phyloP scores from a whole-genome alignment of 2,797 vertebrate genomes.

The Catostomus latipinnis region DNA sequence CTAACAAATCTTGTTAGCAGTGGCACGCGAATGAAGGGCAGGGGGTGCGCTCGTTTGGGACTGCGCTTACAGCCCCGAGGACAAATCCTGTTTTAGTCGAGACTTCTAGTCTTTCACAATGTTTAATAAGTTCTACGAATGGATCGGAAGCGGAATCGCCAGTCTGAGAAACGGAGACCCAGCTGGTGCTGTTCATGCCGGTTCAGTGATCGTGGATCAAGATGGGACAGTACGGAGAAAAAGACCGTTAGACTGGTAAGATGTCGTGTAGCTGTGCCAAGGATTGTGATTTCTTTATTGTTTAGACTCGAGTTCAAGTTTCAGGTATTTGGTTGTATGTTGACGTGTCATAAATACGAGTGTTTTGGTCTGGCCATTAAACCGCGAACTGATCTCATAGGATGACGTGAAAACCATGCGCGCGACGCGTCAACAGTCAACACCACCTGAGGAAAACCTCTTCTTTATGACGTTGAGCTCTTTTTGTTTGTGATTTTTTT shows the following conservation, averaged over 20 bases:
- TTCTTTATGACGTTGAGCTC: not conserved
- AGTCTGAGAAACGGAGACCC: constrained; percentile 76
- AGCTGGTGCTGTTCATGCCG: constrained; percentile 57
- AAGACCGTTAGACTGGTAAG: constrained; percentile 58
- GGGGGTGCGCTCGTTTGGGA: constrained; percentile 51
- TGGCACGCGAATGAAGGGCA: constrained; percentile 66
- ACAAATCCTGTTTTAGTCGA: constrained; percentile 40
- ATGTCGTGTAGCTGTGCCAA: not conserved
- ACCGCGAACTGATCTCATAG: constrained; percentile 18
- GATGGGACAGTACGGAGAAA: constrained; percentile 55
- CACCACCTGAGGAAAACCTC: not conserved
- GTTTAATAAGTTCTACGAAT: constrained; percentile 83
- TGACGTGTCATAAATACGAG: not conserved
- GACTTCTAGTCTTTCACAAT: constrained; percentile 59
- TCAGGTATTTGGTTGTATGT: not conserved
- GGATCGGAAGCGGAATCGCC: constrained; percentile 77
- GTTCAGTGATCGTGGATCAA: constrained; percentile 23
- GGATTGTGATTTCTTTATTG: not conserved
- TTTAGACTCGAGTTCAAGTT: not conserved
- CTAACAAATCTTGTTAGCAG: constrained; percentile 55
- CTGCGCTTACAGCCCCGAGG: constrained; percentile 60
- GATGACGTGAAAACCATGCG: constrained; percentile 23
- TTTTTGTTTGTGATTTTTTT: too few relatives aligned
- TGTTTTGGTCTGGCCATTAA: constrained; percentile 32
- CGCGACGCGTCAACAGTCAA: not conserved